These are phyloP conservation scores for Chaetogeoica ovagalla DNA, from an alignment of 2,888 invertebrate genomes.

Conservation along the genomic window DNA sequence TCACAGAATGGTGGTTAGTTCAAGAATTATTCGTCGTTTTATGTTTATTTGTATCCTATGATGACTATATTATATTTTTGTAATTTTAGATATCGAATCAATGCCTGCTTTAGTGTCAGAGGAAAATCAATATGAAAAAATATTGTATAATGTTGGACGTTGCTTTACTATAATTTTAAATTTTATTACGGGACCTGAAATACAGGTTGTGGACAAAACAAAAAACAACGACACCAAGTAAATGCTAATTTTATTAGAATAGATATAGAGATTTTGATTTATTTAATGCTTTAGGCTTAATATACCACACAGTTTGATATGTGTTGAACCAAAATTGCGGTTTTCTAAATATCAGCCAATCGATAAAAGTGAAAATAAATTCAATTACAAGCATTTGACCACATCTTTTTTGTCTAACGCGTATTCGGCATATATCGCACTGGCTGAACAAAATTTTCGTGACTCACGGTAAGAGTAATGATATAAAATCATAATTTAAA, in stretches of 20 bases:
- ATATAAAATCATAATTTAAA: conserved; percentile 38
- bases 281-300: conserved; percentile 1
- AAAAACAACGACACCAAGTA: conserved; percentile 56
- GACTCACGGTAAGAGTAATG: conserved; percentile 61
- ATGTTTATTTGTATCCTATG: not conserved
- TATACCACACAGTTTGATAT: conserved; percentile 57
- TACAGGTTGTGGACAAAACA: conserved; percentile 58
- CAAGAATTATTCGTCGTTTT: not conserved
- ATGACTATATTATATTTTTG: conserved; percentile 31
- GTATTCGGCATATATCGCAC: conserved; percentile 76
- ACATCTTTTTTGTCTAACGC: conserved; percentile 80
- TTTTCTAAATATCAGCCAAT: too few species aligned
- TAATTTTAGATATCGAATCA: conserved; percentile 59
- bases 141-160: conserved; percentile 72
- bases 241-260: conserved; percentile 54
- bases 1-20: not conserved
- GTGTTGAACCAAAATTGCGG: conserved; percentile 60
- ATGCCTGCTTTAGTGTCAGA: conserved; percentile 63
- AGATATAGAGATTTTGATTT: conserved; percentile 53
- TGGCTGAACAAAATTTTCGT: conserved; percentile 74
- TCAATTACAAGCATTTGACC: conserved; percentile 67
- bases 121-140: conserved; percentile 68
- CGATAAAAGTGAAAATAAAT: conserved; percentile 55
- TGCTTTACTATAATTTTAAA: conserved; percentile 72
- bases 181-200: conserved; percentile 62